A percentile compares a stretch with the other conserved stretches of the same genome.
These are phyloP conservation scores for Steinernema scapterisci DNA, from an alignment of 2,888 invertebrate genomes.

Conservation along the genomic window DNA sequence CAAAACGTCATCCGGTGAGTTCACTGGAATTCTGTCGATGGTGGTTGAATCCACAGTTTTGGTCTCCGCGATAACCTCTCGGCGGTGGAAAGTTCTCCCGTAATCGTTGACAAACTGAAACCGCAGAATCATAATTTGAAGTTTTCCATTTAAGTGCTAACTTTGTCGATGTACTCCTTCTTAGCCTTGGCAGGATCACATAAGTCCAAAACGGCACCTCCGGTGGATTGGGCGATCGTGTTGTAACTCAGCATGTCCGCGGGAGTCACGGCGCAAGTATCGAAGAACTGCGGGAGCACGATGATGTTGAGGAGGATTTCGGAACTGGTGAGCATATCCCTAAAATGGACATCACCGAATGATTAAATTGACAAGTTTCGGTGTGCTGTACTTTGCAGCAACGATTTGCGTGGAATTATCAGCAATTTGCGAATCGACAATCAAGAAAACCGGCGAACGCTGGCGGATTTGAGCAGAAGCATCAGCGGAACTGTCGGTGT, in stretches of 20 bases:
- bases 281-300: slow-evolving; percentile 17
- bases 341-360: neutral
- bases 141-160: neutral
- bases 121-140: too few species aligned
- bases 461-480: neutral
- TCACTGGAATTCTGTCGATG: neutral
- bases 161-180: neutral
- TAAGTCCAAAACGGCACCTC: slow-evolving; percentile 3
- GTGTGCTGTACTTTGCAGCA: neutral
- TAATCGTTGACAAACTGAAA: slow-evolving; percentile 14
- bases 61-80: slow-evolving; percentile 10
- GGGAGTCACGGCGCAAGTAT: neutral
- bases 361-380: neutral
- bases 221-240: slow-evolving; percentile 5
- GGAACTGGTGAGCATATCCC: neutral
- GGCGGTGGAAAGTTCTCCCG: neutral
- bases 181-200: slow-evolving; percentile 1
- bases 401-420: neutral
- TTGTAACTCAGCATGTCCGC: slow-evolving; percentile 4
- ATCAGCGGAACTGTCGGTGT: neutral
- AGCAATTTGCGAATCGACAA: slow-evolving; percentile 1
- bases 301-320: slow-evolving; percentile 5
- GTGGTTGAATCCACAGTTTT: neutral
- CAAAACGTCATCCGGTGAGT: neutral
- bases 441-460: slow-evolving; percentile 2